Evolutionary conservation across 2,797 vertebrate genomes (phyloP), one percentile per base, ranked within the genome.

Genomic region (Danionella dracula): DNA sequence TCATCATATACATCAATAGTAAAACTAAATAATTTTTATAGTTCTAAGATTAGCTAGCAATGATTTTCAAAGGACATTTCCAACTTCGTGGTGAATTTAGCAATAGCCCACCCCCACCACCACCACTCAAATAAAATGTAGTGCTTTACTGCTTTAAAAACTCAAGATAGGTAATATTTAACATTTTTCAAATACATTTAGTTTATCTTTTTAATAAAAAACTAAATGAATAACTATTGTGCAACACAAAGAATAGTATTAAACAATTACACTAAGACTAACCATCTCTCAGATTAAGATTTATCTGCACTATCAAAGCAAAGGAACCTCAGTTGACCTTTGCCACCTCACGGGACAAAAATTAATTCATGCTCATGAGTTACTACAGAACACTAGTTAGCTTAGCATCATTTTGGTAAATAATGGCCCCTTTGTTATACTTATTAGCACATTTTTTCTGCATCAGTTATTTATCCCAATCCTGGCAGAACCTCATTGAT

Each of bases 401-500:
- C 72, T 71, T 71, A 54, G 16, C 71, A 16, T 62, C 74, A 71
- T 71, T 83, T 73, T 74, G 64, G 66, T 77, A 76, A 83, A 82
- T 74, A 77, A 49, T 64, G 67, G 17, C 44, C 73, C 68, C 64
- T 74, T 81, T 72, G 73, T 56, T 68, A 73, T 73, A 57, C 78
- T 76, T 79, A 79, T 84, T 86, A 84, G 81, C 73, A 81, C 78
- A 61, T 74, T 79, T 77, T 81, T 82, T 79, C 83, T 79, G 71
- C 78, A 79, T 79, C 44, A 70, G 80, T 71, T 17, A 61, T 40
- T 42, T 58, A 73, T 68, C 67, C 78, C 78, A 84, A 83, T 83
- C 64, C 16, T 71, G 69, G 81, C 80, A 86, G 79, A 75, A 77
- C 75, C 55, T 68, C 61, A 87, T 86, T 77, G 81, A 89, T 85